phyloP scores from a whole-genome alignment of 2,113 vertebrate genomes.

The Malaclemys terrapin region DNA sequence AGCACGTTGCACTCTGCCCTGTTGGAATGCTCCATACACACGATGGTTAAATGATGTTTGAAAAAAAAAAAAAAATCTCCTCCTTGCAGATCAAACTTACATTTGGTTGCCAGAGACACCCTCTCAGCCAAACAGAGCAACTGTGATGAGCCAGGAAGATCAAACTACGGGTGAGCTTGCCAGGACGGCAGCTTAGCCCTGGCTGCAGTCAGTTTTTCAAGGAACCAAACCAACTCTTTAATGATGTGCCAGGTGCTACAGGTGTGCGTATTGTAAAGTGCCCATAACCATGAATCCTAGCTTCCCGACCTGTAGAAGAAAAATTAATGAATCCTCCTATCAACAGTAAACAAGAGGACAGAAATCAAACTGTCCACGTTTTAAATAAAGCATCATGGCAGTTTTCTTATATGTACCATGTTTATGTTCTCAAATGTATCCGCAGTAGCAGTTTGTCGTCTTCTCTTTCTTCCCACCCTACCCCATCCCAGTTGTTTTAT shows the following conservation, averaged over 20 bases:
- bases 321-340: constrained; percentile 69
- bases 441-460: constrained; percentile 53
- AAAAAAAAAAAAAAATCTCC: not conserved
- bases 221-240: constrained; percentile 33
- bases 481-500: constrained; percentile 42
- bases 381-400: constrained; percentile 62
- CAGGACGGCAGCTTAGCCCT: not conserved
- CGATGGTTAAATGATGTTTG: not conserved
- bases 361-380: constrained; percentile 68
- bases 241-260: constrained; percentile 55
- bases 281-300: constrained; percentile 15
- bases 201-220: constrained; percentile 9
- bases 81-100: not conserved
- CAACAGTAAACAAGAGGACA: constrained; percentile 59
- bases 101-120: not conserved
- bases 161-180: not conserved
- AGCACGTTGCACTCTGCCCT: not conserved
- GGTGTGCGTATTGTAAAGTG: constrained; percentile 36
- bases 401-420: constrained; percentile 24
- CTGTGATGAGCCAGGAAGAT: not conserved
- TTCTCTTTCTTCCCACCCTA: constrained; percentile 33
- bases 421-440: constrained; percentile 56
- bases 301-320: constrained; percentile 26
- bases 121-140: not conserved
- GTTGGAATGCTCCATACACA: rapidly evolving